Base-by-base conservation (phyloP, 1,140 invertebrate genomes). In the Sinonovacula constricta region DNA sequence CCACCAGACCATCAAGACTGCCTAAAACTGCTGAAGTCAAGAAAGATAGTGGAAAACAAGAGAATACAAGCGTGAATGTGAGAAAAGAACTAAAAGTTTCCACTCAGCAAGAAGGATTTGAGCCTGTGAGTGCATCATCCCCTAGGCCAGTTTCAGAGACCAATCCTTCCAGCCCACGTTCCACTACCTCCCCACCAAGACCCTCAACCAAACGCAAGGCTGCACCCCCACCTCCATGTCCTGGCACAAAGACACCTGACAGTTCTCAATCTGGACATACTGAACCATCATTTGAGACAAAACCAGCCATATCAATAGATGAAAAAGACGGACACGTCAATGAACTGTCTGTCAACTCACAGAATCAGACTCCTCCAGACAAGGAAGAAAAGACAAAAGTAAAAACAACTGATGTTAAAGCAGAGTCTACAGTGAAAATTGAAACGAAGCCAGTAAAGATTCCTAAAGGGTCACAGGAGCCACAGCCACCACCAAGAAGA, bases 121-220 rank as follows among this genome's bases (percentile, higher is more conserved):
- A 56, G 45, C 67, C 60, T 54, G 75, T 69, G 15, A 59, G 39
- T 63, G 69, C 34, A 22, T 39, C 75, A 12, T 53, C 59, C 5
- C 62, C 67, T 28, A 30, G 59, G 15, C 36, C 2, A 1, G 14
- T 26, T 34, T 3, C 30, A 34, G 31, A 39, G 33, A 45, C 72
- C 24, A 49, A 49, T 2, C 18, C 60, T 45, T 49, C 49, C 28
- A 65, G 49, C 1, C 66, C 62, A 26, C 31, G 59, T 15, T 71
- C 60, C 34, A 26, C 67, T 33, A 59, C 68, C 12, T 62, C 67
- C 18, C 60, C 59, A 39, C 51, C 53, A 39, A 34, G 60, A 28
- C 66, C 79, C 15, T 76, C 79, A 26, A 81, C 70, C 22, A 82
- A 82, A 66, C 71, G 69, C 22, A 69, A 72, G 36, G 67, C 71